Evolutionary conservation across 2,888 invertebrate species (phyloP).

Genomic region (Eustalomyia histrio): DNA sequence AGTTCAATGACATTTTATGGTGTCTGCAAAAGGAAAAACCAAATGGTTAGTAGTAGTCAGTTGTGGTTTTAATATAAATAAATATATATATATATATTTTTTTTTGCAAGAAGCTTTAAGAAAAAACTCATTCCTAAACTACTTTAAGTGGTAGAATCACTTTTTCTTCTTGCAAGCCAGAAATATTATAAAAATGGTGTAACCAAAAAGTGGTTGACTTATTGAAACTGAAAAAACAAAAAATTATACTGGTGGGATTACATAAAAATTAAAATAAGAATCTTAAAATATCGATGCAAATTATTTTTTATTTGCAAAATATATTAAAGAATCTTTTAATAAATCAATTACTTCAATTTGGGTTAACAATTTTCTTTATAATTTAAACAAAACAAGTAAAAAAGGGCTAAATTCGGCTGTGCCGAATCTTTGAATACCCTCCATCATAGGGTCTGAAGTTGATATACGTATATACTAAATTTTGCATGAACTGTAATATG

Average conservation of each 20-base stretch:
- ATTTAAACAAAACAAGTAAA: no score
- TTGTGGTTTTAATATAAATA: neutral
- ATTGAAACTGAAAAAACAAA: constrained; percentile 10
- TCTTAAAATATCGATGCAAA: neutral
- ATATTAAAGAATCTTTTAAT: no score
- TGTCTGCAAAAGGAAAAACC: constrained; percentile 32
- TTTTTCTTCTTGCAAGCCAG: constrained; percentile 35
- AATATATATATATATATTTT: no score
- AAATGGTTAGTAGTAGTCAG: neutral
- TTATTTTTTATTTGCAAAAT: no score
- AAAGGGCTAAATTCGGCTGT: no score
- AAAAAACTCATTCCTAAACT: constrained; percentile 7
- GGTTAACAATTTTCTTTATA: no score
- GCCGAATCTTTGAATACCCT: no score
- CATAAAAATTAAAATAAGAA: neutral
- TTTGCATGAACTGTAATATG: no score
- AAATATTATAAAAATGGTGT: neutral
- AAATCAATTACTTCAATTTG: no score
- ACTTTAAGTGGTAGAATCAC: constrained; percentile 39
- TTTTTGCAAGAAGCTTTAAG: neutral
- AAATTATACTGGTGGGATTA: constrained; percentile 16
- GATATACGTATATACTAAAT: no score
- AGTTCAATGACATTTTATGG: constrained; percentile 49
- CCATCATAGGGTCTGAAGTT: no score
- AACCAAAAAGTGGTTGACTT: constrained; percentile 34